Base-by-base conservation (phyloP, 2,888 invertebrate genomes). In the Heliconius sara region DNA sequence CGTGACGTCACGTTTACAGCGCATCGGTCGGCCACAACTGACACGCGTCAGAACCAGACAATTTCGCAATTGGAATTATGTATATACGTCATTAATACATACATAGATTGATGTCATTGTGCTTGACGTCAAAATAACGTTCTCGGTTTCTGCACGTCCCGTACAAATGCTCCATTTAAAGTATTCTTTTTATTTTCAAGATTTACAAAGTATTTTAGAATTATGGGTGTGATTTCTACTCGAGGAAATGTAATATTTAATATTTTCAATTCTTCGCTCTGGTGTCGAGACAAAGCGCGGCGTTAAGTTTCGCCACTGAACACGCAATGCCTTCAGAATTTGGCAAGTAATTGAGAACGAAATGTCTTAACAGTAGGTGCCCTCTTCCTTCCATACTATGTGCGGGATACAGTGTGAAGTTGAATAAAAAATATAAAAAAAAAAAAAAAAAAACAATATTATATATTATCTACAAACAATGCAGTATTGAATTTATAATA, bases 1-100 rank as follows among this genome's bases (percentile, higher is more conserved):
- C 88, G 87, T 88, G 87, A 88, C 87, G 87, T 87, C 86, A 86
- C 86, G 86, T 85, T 84, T 81, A 66, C 83, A 81, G 84, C 83
- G 84, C 86, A 87, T 87, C 85, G 87, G 85, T 86, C 85, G 81
- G 84, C 87, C 86, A 83, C 87, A 89, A 87, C 85, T 86, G 89
- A 87, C 87, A 85, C 85, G 85, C 85, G 86, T 86, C 84, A 84
- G 83, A 77, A 81, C 76, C 84, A 85, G 81, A 81, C 84, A 81
- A 85, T 84, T 86, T 85, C 84, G 82, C 83, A 82, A 83, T 83
- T 85, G 83, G 83, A 81, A 84, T 84, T 83, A 81, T 83, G 79
- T 83, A 78, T 63, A 65, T 65, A 22, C 39, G 57, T 34, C 57
- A 72, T n/a, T 57, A 57, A 27, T 60, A 63, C 22, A 65, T 74